Conservation (phyloP, 2,113 vertebrate species). For the Larimichthys crocea region DNA sequence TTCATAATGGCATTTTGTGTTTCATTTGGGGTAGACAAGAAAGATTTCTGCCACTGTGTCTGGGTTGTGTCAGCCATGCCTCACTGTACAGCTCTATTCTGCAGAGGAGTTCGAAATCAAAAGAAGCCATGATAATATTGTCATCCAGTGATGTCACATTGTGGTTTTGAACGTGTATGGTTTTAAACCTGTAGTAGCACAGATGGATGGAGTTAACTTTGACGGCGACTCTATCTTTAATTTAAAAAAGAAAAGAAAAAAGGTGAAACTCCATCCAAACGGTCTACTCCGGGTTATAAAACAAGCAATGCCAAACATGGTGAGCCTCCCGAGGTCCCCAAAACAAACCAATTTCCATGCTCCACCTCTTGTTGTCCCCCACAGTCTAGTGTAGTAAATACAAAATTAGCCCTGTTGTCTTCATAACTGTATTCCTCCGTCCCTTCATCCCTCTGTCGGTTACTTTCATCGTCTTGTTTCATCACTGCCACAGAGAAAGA, state of each 20-base stretch:
- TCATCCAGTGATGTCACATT: constrained; percentile 51
- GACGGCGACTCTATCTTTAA: background rate
- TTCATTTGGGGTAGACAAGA: constrained; percentile 38
- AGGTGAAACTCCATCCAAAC: constrained; percentile 23
- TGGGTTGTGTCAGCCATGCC: constrained; percentile 1
- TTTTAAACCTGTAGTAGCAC: constrained; percentile 45
- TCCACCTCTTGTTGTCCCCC: constrained; percentile 15
- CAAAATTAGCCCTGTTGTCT: constrained; percentile 58
- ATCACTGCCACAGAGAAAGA: constrained; percentile 67
- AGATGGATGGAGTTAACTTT: constrained; percentile 23
- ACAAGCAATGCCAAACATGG: constrained; percentile 33
- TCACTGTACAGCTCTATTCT: constrained; percentile 37
- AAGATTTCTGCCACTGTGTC: constrained; percentile 33
- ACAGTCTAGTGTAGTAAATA: constrained; percentile 29
- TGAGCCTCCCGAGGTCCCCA: constrained; percentile 14
- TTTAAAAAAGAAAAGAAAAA: background rate
- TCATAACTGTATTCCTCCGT: constrained; percentile 53
- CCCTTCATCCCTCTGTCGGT: constrained; percentile 59
- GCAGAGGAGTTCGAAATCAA: constrained; percentile 27
- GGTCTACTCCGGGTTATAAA: constrained; percentile 51
- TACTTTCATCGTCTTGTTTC: constrained; percentile 35
- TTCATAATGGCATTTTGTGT: constrained; percentile 44
- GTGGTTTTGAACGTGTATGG: constrained; percentile 8
- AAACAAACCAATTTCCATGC: constrained; percentile 31
- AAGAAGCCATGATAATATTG: constrained; percentile 23